Conservation (phyloP, 2,797 vertebrate species). For the Glossophaga mutica region DNA sequence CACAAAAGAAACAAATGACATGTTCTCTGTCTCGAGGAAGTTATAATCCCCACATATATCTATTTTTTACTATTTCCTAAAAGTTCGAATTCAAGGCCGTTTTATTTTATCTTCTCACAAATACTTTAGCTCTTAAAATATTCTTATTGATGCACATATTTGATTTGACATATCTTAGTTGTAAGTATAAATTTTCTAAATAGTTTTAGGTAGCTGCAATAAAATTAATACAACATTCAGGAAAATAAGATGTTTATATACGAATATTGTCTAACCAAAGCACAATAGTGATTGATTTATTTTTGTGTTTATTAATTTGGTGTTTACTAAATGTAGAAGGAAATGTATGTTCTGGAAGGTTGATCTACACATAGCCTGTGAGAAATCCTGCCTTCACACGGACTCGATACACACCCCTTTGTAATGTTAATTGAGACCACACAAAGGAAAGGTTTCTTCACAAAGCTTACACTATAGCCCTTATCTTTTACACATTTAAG, state of each 20-base stretch:
- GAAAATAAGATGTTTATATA: background rate
- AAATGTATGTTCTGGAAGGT: background rate
- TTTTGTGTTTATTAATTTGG: background rate
- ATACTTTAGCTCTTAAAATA: background rate
- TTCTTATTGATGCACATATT: background rate
- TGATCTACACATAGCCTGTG: background rate
- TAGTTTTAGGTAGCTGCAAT: background rate
- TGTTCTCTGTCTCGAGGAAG: background rate
- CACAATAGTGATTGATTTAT: background rate
- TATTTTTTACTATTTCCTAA: background rate
- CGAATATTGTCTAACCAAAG: background rate
- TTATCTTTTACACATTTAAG: background rate
- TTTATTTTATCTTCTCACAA: slow-evolving; percentile 6
- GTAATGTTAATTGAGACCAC: background rate
- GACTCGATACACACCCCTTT: background rate
- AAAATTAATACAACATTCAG: background rate
- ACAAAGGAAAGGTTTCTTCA: background rate
- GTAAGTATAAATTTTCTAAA: background rate
- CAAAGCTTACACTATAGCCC: background rate
- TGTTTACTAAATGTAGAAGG: background rate
- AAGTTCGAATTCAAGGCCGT: background rate
- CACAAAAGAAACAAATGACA: background rate
- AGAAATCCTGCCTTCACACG: background rate
- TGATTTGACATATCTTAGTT: background rate
- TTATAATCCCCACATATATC: background rate